Evolutionary conservation across 2,113 vertebrate species (phyloP).

Genomic region (Hippocampus zosterae): DNA sequence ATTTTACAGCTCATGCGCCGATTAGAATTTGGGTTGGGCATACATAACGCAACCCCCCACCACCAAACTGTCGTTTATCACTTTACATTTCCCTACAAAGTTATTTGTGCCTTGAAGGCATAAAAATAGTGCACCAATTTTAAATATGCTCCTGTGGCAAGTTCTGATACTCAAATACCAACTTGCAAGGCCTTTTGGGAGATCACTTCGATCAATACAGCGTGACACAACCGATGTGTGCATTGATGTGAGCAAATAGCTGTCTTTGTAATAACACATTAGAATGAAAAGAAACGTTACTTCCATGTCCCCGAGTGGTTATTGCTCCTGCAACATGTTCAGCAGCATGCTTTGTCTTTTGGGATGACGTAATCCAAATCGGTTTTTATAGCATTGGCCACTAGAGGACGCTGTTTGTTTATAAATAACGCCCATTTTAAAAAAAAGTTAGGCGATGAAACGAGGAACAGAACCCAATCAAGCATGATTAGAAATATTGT

Average conservation of each 20-base stretch:
- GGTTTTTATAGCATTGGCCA: conserved; percentile 17
- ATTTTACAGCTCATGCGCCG: background rate
- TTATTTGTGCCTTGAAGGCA: background rate
- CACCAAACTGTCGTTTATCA: background rate
- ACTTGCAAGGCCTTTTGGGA: background rate
- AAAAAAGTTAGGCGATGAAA: background rate
- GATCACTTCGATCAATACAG: background rate
- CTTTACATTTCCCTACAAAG: background rate
- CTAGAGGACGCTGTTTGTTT: conserved; percentile 46
- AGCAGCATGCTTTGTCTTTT: conserved; percentile 1
- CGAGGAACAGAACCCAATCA: too few relatives aligned
- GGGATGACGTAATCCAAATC: conserved; percentile 50
- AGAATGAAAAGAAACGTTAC: background rate
- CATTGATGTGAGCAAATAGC: background rate
- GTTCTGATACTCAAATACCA: background rate
- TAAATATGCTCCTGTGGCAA: background rate
- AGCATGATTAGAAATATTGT: background rate
- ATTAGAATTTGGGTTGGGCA: background rate
- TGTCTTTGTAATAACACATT: background rate
- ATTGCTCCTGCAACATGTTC: conserved; percentile 7
- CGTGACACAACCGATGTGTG: too few relatives aligned
- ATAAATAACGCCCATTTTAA: conserved; percentile 22
- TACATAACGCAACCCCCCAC: too few relatives aligned
- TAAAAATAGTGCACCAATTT: background rate
- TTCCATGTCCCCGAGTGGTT: background rate